A percentile compares a stretch with the other conserved stretches of the same genome.
Conservation (phyloP, 2,888 invertebrate genomes). For the Ormyrus nitidulus region DNA sequence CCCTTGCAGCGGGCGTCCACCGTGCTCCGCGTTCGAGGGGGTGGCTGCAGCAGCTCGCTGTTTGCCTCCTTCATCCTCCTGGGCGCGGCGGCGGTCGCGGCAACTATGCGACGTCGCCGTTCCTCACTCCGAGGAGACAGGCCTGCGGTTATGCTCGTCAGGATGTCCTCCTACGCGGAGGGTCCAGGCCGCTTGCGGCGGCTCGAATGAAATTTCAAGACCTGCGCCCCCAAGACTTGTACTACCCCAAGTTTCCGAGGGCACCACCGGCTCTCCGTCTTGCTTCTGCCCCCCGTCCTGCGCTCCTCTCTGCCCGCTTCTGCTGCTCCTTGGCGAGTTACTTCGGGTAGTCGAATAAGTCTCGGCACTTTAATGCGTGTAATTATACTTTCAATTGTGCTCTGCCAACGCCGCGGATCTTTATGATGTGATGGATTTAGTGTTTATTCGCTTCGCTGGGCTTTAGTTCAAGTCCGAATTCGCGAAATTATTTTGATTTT, state of each 20-base stretch:
- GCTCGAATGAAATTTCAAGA: constrained; percentile 59
- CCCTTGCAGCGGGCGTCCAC: constrained; percentile 66
- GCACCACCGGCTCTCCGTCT: constrained; percentile 1
- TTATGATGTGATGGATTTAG: constrained; percentile 15
- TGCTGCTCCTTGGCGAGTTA: constrained; percentile 16
- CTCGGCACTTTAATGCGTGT: constrained; percentile 46
- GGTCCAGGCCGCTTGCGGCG: constrained; percentile 2
- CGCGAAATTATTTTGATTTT: too few relatives aligned
- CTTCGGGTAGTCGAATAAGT: constrained; percentile 35
- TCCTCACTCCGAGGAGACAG: constrained; percentile 69
- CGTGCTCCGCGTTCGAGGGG: constrained; percentile 33
- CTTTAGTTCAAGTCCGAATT: too few relatives aligned
- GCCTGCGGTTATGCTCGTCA: constrained; percentile 70
- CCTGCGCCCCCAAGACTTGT: constrained; percentile 2
- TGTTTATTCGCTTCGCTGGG: too few relatives aligned
- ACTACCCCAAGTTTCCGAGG: constrained; percentile 22
- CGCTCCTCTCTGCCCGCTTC: not conserved
- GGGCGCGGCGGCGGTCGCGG: constrained; percentile 60
- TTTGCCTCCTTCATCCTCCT: constrained; percentile 34
- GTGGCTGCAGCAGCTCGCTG: constrained; percentile 40
- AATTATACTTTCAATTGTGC: constrained; percentile 50
- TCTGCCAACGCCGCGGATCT: not conserved
- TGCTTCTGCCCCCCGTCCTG: not conserved
- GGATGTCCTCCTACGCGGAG: constrained; percentile 52
- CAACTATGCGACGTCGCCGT: constrained; percentile 70